Base-by-base conservation (phyloP, 2,797 vertebrate genomes). In the Anabacerthia variegaticeps region DNA sequence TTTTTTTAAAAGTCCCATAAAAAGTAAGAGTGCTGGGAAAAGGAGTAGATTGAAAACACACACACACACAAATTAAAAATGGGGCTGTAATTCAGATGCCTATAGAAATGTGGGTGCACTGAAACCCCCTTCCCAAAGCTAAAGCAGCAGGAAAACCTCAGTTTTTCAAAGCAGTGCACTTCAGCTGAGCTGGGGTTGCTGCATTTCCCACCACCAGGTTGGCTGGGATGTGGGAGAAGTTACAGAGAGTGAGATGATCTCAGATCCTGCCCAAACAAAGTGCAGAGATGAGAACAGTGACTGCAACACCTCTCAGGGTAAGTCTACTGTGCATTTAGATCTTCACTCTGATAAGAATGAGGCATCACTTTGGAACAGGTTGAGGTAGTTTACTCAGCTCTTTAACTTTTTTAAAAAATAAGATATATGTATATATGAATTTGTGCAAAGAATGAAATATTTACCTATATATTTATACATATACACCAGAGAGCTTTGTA, bases 181-280 rank as follows among this genome's bases (percentile, higher is more conserved):
- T 15, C 81, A 41, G 39, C 28, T 41, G 43, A 77, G 52, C 27
- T 11, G 0, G 8, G 10, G 16, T 26, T 22, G 28, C 34, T 52
- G 51, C 9, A 41, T 48, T 58, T 30, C 3, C 27, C 44, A 59
- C 1, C 13, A 41, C 4, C 27, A 34, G 61, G 36, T 65, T 74
- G 69, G 8, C 39, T 59, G 3, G 1, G 49, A 61, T 6, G 12
- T n/a, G 48, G 37, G 41, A 49, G 76, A 81, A 78, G 49, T 18
- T 68, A 37, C 71, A 95, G 68, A 18, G 3, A 8, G 56, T 14
- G 9, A 41, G 51, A 67, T 10, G 27, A 51, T 58, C 44, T 68
- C 30, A 26, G 2, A 7, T 4, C 5, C 28, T 4, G 5, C 1
- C 41, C 2, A 46, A 49, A 26, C 0, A 3, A 66, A 61, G 51